Evolutionary conservation across 2,113 vertebrate genomes (phyloP), one percentile per base, ranked within the genome.

Genomic region (Boulengeromyrus knoepffleri): DNA sequence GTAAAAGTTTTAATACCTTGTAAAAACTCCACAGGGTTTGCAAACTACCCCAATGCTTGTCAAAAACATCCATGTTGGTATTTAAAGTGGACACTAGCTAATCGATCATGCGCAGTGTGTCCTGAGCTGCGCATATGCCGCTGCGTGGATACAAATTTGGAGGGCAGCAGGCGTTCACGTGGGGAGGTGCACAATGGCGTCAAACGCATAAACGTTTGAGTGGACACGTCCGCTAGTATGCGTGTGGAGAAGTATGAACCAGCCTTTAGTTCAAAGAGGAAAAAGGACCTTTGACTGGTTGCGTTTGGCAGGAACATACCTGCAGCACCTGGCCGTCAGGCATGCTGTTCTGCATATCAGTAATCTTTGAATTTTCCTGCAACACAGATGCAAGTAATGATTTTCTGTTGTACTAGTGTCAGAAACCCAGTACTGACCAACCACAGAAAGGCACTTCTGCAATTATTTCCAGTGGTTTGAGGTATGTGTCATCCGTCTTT

Each of bases 261-360:
- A 66, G 24, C n/a, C 62, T 27, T 36, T 74, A 39, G 0, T 17
- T 77, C 7, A 77, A 39, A 42, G 31, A 17, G 74, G 74, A 77
- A 42, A 42, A 42, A 19, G 31, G 31, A 80, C 74, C 12, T 39
- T 17, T 19, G 15, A 6, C 15, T 19, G 5, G 15, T 15, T 80
- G 50, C 19, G 17, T 31, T 7, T 77, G 42, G 21, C 50, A 53
- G 24, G 31, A 46, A 7, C 91, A 80, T 93, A 97, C 97, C 96
- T 97, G 96, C 90, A 98, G 93, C 80, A 96, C 93, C 88, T 98
- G 96, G 39, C 97, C 97, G 42, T 97, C 96, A 0, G 95, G 93
- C 15, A 95, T 96, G 77, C 96, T 94, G 24, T 97, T 96, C 2
- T 53, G 5, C 45, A 92, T 6, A 58, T 92, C 74, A 86, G 27